These are phyloP conservation scores for Epinotia brunnichana DNA, from an alignment of 2,888 invertebrate genomes.

Conservation along the genomic window DNA sequence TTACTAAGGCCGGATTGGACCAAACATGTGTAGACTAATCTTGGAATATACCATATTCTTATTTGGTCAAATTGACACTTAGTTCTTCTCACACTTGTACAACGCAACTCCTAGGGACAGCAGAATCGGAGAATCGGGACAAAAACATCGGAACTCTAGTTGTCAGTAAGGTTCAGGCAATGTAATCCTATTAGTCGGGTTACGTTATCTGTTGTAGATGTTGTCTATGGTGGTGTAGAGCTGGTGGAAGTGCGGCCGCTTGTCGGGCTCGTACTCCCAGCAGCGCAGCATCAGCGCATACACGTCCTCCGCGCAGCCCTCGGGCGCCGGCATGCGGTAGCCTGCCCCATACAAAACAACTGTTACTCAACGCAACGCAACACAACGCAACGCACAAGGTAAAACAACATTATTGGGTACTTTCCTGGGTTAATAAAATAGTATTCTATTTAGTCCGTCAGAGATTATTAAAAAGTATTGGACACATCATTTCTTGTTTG, in stretches of 20 bases:
- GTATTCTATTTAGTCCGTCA: no score
- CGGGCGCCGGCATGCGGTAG: constrained; percentile 96
- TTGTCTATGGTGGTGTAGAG: constrained; percentile 91
- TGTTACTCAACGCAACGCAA: no score
- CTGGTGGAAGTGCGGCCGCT: constrained; percentile 96
- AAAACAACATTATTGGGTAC: no score
- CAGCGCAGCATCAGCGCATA: constrained; percentile 95
- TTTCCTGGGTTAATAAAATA: no score
- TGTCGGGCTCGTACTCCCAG: constrained; percentile 97
- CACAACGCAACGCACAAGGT: no score
- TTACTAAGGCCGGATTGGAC: no score
- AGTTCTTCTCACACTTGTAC: background rate
- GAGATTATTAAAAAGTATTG: no score
- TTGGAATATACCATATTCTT: no score
- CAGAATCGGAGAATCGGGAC: no score
- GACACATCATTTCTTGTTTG: no score
- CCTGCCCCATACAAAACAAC: constrained; percentile 78
- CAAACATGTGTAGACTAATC: no score
- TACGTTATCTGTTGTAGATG: constrained; percentile 77
- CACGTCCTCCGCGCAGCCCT: constrained; percentile 93
- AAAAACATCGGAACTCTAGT: background rate
- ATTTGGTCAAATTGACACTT: background rate
- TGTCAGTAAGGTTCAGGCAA: background rate
- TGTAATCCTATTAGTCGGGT: background rate
- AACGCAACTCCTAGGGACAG: no score